Evolutionary conservation across 2,888 invertebrate genomes (phyloP).

Genomic region (Orchesella flavescens): DNA sequence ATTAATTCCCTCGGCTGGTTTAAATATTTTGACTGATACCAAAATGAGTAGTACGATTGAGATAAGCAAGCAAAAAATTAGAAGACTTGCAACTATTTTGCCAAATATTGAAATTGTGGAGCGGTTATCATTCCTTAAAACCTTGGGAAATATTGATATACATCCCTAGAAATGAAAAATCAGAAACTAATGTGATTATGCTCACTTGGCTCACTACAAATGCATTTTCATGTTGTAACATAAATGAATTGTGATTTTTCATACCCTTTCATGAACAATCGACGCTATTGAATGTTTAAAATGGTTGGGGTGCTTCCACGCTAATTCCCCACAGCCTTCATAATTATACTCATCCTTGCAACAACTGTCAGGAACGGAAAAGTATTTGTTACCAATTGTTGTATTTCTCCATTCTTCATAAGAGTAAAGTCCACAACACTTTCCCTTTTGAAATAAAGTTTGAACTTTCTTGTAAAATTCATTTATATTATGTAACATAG

Average conservation of each 20-base stretch:
- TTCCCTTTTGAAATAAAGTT: conserved; percentile 47
- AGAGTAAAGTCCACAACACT: conserved; percentile 63
- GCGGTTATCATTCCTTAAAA: conserved; percentile 6
- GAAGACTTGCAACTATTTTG: conserved; percentile 20
- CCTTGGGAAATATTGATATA: conserved; percentile 44
- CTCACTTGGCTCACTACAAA: too few relatives aligned
- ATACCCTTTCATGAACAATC: conserved; percentile 37
- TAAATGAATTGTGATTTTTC: background rate
- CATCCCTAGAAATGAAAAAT: conserved; percentile 46
- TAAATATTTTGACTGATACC: conserved; percentile 7
- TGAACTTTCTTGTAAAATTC: background rate
- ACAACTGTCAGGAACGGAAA: conserved; percentile 63
- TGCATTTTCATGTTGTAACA: too few relatives aligned
- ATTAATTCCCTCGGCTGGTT: conserved; percentile 38
- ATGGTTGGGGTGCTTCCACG: conserved; percentile 52
- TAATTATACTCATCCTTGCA: conserved; percentile 47
- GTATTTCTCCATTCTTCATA: conserved; percentile 65
- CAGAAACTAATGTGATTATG: background rate
- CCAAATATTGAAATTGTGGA: conserved; percentile 21
- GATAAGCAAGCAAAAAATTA: conserved; percentile 34
- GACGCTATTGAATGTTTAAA: conserved; percentile 34
- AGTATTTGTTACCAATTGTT: conserved; percentile 19
- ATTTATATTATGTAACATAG: too few relatives aligned
- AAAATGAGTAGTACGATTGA: conserved; percentile 34
- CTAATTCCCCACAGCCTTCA: conserved; percentile 41